These are phyloP conservation scores for Pilophorus perplexus DNA, from an alignment of 2,888 invertebrate genomes.

Conservation along the genomic window DNA sequence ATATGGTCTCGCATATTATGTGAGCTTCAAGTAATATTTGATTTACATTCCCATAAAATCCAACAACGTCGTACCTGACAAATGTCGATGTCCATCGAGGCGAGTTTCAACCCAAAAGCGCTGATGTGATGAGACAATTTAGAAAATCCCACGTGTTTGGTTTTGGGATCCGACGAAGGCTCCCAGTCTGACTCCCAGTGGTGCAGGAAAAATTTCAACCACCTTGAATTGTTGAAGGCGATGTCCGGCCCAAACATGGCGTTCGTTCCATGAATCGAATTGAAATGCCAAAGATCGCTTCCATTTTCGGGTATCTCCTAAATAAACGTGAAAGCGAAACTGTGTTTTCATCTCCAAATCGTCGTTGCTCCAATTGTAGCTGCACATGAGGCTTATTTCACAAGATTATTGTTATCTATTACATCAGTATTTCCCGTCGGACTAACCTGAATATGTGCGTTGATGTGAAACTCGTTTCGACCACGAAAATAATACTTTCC, in stretches of 20 bases:
- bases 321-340: conserved; percentile 22
- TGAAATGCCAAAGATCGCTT: conserved; percentile 77
- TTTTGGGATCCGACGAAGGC: conserved; percentile 53
- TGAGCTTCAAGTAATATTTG: no score
- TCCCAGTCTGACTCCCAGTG: conserved; percentile 64
- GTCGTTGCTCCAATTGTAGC: no score
- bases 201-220: conserved; percentile 57
- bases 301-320: conserved; percentile 90
- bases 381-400: background rate
- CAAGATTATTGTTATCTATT: background rate
- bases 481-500: conserved; percentile 68
- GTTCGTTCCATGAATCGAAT: conserved; percentile 67
- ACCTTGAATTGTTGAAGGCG: conserved; percentile 51
- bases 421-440: background rate
- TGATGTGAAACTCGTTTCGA: conserved; percentile 72
- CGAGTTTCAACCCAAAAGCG: conserved; percentile 59
- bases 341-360: background rate
- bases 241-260: conserved; percentile 57
- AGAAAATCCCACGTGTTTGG: conserved; percentile 64
- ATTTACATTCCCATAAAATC: no score
- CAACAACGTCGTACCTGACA: conserved; percentile 68
- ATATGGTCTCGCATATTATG: no score
- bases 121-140: conserved; percentile 62
- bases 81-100: conserved; percentile 62
- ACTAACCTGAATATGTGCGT: conserved; percentile 71